phyloP scores from a whole-genome alignment of 1,140 invertebrate species.

The Drosophila paulistorum region DNA sequence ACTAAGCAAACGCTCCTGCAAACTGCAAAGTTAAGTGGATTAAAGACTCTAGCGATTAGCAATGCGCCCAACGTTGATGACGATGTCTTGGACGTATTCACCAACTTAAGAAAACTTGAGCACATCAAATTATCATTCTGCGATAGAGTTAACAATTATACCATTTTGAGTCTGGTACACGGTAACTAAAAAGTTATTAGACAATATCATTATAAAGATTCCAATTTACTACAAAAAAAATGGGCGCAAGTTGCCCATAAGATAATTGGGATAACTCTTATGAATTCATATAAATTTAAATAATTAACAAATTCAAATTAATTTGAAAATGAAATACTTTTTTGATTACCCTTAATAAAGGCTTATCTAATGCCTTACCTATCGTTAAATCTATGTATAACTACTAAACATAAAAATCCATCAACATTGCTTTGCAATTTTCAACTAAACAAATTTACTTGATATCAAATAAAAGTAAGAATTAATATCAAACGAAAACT shows the following conservation, averaged over 20 bases:
- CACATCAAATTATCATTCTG: slow-evolving; percentile 20
- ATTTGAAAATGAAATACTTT: too few species aligned
- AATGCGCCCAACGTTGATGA: background rate
- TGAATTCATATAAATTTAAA: too few species aligned
- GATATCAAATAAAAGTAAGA: too few species aligned
- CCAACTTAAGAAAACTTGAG: slow-evolving; percentile 23
- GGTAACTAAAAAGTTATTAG: slow-evolving; percentile 14
- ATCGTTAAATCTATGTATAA: too few species aligned
- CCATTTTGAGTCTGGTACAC: slow-evolving; percentile 25
- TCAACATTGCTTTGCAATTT: background rate
- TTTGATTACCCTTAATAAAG: too few species aligned
- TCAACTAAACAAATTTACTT: background rate
- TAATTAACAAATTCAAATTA: too few species aligned
- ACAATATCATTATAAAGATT: slow-evolving; percentile 28
- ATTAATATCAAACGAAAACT: background rate
- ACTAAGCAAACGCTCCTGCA: background rate
- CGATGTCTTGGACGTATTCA: background rate
- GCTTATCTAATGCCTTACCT: too few species aligned
- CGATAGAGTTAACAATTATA: background rate
- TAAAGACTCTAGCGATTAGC: slow-evolving; percentile 22
- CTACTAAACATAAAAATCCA: too few species aligned
- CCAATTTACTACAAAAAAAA: slow-evolving; percentile 11
- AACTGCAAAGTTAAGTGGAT: slow-evolving; percentile 24
- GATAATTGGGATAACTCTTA: too few species aligned
- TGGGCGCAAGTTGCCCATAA: slow-evolving; percentile 40